These are phyloP conservation scores for Tetrao urogallus DNA, from an alignment of 2,113 vertebrate species.

Conservation along the genomic window DNA sequence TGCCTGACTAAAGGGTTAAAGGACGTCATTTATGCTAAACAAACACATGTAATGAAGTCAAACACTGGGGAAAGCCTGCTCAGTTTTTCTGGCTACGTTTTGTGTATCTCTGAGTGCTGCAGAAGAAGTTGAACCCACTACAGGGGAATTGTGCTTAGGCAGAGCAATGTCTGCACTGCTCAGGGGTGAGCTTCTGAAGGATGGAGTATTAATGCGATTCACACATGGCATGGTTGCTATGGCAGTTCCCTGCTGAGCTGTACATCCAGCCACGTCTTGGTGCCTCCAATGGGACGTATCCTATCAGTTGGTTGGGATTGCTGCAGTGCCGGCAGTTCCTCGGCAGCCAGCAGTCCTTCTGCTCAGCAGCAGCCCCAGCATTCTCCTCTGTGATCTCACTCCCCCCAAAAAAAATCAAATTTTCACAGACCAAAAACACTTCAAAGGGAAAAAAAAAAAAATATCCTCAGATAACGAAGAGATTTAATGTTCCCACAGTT, in stretches of 20 bases:
- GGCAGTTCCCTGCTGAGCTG: neutral
- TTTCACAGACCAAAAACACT: neutral
- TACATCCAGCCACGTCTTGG: neutral
- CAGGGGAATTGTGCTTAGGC: neutral
- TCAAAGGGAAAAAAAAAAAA: neutral
- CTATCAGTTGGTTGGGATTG: neutral
- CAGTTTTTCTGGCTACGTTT: neutral
- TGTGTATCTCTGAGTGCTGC: accelerated
- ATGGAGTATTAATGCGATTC: neutral
- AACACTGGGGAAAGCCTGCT: neutral
- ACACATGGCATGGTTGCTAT: neutral
- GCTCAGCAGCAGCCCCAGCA: accelerated
- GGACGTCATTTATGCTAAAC: neutral
- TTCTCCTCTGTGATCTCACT: neutral
- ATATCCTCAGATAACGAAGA: neutral
- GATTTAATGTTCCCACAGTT: conserved; percentile 14
- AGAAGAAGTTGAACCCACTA: neutral
- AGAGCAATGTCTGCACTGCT: neutral
- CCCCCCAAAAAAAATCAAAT: neutral
- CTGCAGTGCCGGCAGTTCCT: neutral
- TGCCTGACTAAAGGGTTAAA: neutral
- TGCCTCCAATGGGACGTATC: neutral
- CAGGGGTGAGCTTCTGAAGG: neutral
- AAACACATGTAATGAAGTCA: neutral
- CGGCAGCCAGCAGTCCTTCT: accelerated